phyloP scores from a whole-genome alignment of 2,797 vertebrate genomes.

The Alcedo quadribrachys region DNA sequence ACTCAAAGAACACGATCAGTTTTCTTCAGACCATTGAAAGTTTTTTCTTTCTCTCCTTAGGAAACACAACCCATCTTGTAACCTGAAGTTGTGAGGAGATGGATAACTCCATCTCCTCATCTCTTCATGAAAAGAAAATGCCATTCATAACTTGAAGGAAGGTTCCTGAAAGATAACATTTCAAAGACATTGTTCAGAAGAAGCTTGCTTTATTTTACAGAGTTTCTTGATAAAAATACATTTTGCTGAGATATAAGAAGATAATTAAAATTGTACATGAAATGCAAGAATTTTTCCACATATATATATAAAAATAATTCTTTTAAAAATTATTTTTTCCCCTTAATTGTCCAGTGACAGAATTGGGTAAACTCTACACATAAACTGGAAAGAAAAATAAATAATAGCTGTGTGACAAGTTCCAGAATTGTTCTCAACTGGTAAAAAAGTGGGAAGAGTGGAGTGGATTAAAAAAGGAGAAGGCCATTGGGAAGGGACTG shows the following conservation, averaged over 20 bases:
- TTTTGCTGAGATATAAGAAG: background rate
- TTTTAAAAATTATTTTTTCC: background rate
- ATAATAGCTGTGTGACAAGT: background rate
- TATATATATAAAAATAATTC: fast-evolving
- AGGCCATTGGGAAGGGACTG: background rate
- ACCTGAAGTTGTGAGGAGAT: background rate
- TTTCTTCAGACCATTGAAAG: background rate
- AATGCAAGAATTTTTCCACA: background rate
- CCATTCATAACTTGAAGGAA: background rate
- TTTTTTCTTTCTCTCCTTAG: background rate
- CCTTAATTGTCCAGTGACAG: background rate
- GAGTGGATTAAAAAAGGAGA: background rate
- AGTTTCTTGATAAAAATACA: background rate
- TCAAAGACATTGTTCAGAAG: background rate
- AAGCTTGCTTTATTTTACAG: background rate
- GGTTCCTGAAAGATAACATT: background rate
- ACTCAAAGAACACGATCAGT: background rate
- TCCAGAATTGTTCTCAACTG: background rate
- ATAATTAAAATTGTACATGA: background rate
- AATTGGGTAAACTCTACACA: background rate
- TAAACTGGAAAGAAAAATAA: background rate
- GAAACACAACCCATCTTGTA: background rate
- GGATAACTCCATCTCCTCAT: background rate
- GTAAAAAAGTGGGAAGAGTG: background rate
- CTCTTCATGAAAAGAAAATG: background rate